Conservation (phyloP, 2,113 vertebrate genomes). For the Equus quagga region DNA sequence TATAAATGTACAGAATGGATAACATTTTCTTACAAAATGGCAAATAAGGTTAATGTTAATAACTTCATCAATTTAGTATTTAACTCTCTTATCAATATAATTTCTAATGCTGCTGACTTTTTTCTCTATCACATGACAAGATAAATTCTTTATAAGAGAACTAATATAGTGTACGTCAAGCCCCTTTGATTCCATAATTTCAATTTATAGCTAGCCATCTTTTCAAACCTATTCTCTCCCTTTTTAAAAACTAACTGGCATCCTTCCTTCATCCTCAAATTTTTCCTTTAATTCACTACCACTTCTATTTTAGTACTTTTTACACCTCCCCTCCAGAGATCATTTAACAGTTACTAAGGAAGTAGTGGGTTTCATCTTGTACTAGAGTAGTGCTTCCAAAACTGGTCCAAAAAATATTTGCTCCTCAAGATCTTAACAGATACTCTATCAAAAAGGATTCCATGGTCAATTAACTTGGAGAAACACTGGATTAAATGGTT, state of each 20-base stretch:
- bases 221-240: neutral
- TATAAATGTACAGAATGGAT: neutral
- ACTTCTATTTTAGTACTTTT: neutral
- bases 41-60: neutral
- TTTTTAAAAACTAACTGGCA: neutral
- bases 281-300: conserved; percentile 9
- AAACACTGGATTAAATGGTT: neutral
- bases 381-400: neutral
- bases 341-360: conserved; percentile 18
- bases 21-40: conserved; percentile 24
- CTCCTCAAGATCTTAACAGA: neutral
- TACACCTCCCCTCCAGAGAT: neutral
- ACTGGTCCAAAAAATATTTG: conserved; percentile 31
- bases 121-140: neutral
- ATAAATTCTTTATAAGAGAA: neutral
- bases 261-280: neutral
- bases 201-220: neutral
- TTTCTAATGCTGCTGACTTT: neutral
- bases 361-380: neutral
- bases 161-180: neutral
- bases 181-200: neutral
- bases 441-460: neutral
- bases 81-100: neutral
- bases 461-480: conserved; percentile 24
- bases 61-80: neutral